Evolutionary conservation across 2,113 vertebrate species (phyloP), one percentile per base, ranked within the genome.

Genomic region (Paraplagusia blochii): DNA sequence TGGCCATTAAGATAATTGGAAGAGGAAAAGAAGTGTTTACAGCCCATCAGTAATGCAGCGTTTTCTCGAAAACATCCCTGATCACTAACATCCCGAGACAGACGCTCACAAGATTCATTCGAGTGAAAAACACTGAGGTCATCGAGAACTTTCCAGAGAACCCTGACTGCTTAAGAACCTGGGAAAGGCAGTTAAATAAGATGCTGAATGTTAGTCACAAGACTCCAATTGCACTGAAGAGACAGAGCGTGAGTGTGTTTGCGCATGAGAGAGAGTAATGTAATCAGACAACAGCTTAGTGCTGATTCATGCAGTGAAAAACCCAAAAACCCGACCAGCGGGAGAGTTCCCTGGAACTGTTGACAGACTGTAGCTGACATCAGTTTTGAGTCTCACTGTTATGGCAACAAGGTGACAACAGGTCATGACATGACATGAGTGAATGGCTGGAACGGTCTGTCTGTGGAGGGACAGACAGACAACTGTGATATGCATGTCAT

Each of bases 131-230:
- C 84, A 84, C 77, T 77, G 85, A 85, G 85, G 85, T 90, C 87
- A 88, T 82, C 79, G 51, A 77, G 77, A 88, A 75, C 71, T 75
- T 77, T 81, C 76, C 72, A 79, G 80, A 87, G 69, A 74, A 63
- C 69, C 66, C 42, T 66, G 64, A 66, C 66, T 62, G 58, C 80
- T 83, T 79, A 81, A 86, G 73, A 89, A 88, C 83, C 81, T 84
- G 85, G 72, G 82, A 86, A 91, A 88, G 92, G 92, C 88, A 92
- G 89, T 90, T 80, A 90, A 91, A 94, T 91, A 86, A 87, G 88
- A 91, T 76, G 79, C 88, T 34, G 16, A 88, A 85, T 80, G 89
- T 81, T 90, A 84, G 91, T 94, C 93, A 94, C 87, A 92, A 91
- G 92, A 92, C 91, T 83, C 69, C 58, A 66, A 61, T 76, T 63